Evolutionary conservation across 2,113 vertebrate genomes (phyloP).

Genomic region (Larimichthys crocea): DNA sequence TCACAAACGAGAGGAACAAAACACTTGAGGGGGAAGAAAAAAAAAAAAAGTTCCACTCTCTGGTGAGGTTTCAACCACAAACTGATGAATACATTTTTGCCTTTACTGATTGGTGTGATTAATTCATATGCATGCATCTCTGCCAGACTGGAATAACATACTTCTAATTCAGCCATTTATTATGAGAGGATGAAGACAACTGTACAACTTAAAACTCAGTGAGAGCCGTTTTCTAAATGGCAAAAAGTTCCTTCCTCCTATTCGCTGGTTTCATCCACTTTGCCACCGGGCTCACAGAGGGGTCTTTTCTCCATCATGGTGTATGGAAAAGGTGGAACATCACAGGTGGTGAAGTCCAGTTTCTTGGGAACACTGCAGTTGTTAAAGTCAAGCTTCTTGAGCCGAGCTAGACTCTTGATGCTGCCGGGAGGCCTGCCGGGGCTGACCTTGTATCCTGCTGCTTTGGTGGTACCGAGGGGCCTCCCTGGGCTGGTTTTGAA

Average conservation of each 20-base stretch:
- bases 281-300: conserved; percentile 88
- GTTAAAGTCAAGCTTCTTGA: conserved; percentile 94
- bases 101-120: conserved; percentile 49
- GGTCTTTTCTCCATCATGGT: conserved; percentile 92
- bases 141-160: conserved; percentile 68
- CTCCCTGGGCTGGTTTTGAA: conserved; percentile 99
- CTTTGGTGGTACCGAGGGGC: conserved; percentile 97
- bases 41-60: conserved; percentile 17
- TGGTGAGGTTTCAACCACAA: conserved; percentile 54
- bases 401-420: conserved; percentile 96
- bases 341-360: conserved; percentile 92
- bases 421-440: conserved; percentile 97
- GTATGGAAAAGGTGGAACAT: conserved; percentile 90
- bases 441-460: conserved; percentile 98
- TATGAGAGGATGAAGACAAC: conserved; percentile 64
- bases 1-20: conserved; percentile 36
- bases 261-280: conserved; percentile 89
- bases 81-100: conserved; percentile 53
- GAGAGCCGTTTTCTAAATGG: conserved; percentile 42
- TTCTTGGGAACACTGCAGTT: conserved; percentile 89
- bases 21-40: not conserved
- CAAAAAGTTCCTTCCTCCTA: conserved; percentile 70
- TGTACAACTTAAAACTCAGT: conserved; percentile 53
- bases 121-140: conserved; percentile 77
- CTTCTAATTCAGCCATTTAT: conserved; percentile 59